phyloP scores from a whole-genome alignment of 2,113 vertebrate genomes.

The Rana temporaria region DNA sequence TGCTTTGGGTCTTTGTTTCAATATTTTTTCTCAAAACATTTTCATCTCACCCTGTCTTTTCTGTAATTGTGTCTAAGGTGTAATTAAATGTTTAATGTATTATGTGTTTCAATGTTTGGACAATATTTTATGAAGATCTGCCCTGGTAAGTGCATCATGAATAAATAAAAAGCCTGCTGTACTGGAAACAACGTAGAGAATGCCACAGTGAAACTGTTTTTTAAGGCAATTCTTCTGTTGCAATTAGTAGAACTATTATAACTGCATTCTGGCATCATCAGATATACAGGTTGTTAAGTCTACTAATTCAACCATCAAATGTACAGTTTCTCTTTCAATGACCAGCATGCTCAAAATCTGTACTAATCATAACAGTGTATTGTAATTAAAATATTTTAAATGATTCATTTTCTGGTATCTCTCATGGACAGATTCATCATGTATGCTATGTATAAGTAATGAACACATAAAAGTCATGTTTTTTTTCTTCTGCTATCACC shows the following conservation, averaged over 20 bases:
- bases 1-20: conserved; percentile 40
- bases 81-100: conserved; percentile 52
- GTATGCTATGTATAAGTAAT: conserved; percentile 70
- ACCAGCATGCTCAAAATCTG: conserved; percentile 28
- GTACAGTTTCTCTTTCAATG: conserved; percentile 47
- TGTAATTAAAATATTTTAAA: conserved; percentile 68
- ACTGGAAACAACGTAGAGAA: conserved; percentile 21
- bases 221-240: conserved; percentile 4
- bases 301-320: conserved; percentile 31
- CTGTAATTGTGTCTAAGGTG: conserved; percentile 48
- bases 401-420: conserved; percentile 63
- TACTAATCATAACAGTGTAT: conserved; percentile 60
- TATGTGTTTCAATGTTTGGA: conserved; percentile 42
- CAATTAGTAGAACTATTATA: conserved; percentile 44
- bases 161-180: conserved; percentile 46
- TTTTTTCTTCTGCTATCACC: conserved; percentile 68
- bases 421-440: conserved; percentile 64
- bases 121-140: conserved; percentile 46
- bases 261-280: conserved; percentile 24
- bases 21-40: conserved; percentile 32
- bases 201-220: conserved; percentile 40
- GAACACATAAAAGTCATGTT: conserved; percentile 71
- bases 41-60: not conserved
- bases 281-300: conserved; percentile 28
- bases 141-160: conserved; percentile 38